Base-by-base conservation (phyloP, 1,140 invertebrate species). In the Semibalanus balanoides region DNA sequence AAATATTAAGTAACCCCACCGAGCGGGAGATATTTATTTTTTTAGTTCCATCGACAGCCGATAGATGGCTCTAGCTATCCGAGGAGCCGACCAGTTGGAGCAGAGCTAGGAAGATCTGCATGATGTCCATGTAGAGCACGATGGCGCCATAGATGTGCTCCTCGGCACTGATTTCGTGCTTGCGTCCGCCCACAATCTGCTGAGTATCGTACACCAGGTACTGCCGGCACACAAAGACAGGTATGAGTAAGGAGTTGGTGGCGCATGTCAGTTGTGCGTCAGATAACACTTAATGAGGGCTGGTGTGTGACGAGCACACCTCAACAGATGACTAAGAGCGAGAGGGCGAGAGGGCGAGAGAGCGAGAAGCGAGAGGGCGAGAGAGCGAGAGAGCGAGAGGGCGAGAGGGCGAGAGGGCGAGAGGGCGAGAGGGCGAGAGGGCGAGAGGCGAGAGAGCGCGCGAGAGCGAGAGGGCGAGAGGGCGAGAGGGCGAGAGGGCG, bases 121-220 rank as follows among this genome's bases (percentile, higher is more conserved):
- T 83, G 40, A 90, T 85, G 80, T 90, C 89, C 35, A 90, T 83
- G 80, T 89, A 90, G 35, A 90, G 83, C 80, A 87, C 85, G 1
- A 88, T 83, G n/a, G 88, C 86, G 30, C 86, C 89, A 78, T 85
- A 86, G 40, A 90, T 84, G 79, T 89, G 86, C 80, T 91, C 90
- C 80, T 91, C 89, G 0, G 89, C 87, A 75, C 82, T 85, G 75
- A 91, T 77, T 79, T 89, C 86, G 78, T 88, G 84, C 79, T 87
- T 88, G 75, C 86, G 84, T 28, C 89, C 89, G 73, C 90, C 90
- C 82, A 91, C 86, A 11, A 91, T 86, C 81, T 87, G 86, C 84
- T 91, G 90, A 0, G 89, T 87, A 80, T 91, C 89, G 79, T 87
- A 88, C 70, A 88, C 86, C 76, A 91, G 81, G 79, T 88, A 91